Conservation (phyloP, 2,888 invertebrate species). For the Salticus scenicus region DNA sequence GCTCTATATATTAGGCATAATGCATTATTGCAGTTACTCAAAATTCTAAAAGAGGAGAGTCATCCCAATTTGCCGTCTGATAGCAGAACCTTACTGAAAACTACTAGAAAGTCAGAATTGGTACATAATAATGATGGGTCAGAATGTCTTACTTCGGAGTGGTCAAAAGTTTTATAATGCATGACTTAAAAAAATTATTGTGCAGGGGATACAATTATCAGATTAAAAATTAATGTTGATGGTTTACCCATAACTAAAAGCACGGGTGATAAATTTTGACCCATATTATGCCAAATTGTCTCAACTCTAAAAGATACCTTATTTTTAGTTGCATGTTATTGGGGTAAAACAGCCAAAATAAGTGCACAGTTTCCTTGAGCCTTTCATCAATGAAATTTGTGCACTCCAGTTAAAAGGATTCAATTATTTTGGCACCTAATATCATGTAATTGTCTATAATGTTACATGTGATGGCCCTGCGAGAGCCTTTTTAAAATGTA, state of each 20-base stretch:
- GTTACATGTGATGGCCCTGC: conserved; percentile 27
- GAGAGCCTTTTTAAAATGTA: conserved; percentile 26
- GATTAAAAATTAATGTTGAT: conserved; percentile 10
- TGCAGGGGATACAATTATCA: background rate
- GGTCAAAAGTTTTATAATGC: too few relatives aligned
- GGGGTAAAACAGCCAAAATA: background rate
- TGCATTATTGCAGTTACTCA: too few relatives aligned
- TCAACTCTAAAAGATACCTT: background rate
- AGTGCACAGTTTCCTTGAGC: background rate
- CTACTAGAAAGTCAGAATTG: too few relatives aligned
- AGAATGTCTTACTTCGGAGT: too few relatives aligned
- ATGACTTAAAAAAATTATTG: too few relatives aligned
- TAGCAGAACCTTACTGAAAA: too few relatives aligned
- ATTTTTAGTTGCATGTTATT: conserved; percentile 14
- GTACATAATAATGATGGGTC: too few relatives aligned
- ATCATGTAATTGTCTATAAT: background rate
- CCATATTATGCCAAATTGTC: conserved; percentile 9
- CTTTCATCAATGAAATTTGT: conserved; percentile 1
- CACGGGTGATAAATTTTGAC: conserved; percentile 11
- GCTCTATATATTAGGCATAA: too few relatives aligned
- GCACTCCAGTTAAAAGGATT: background rate
- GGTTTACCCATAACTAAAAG: conserved; percentile 12
- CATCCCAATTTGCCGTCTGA: too few relatives aligned
- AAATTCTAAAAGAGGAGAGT: too few relatives aligned
- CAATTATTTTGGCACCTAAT: background rate